Conservation (phyloP, 2,888 invertebrate species). For the Schizaphis graminum region DNA sequence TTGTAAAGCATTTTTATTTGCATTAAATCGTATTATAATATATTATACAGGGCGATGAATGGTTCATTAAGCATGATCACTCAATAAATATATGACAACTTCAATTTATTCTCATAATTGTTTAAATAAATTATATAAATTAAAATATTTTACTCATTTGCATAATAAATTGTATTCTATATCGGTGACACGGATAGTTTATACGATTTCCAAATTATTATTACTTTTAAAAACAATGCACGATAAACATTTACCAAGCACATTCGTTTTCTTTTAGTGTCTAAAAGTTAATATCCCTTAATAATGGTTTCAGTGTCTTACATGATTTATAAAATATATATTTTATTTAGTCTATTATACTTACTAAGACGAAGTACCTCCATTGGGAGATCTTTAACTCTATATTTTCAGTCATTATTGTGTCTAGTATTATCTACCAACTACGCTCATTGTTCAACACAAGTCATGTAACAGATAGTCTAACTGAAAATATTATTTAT, state of each 20-base stretch:
- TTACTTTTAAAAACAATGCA: background rate
- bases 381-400: background rate
- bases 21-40: background rate
- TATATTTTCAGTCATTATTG: background rate
- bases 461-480: background rate
- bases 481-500: background rate
- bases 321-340: background rate
- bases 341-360: background rate
- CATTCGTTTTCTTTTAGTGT: background rate
- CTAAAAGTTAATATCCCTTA: background rate
- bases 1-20: background rate
- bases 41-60: background rate
- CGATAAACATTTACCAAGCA: background rate
- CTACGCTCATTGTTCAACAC: background rate
- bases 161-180: background rate
- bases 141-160: background rate
- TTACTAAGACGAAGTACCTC: background rate
- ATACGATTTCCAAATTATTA: background rate
- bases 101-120: background rate
- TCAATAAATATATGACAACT: background rate
- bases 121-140: background rate
- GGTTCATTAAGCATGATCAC: background rate
- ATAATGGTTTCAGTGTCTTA: background rate
- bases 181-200: background rate
- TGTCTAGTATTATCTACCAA: background rate